Evolutionary conservation across 2,113 vertebrate genomes (phyloP).

Genomic region (Nyctibius bracteatus): DNA sequence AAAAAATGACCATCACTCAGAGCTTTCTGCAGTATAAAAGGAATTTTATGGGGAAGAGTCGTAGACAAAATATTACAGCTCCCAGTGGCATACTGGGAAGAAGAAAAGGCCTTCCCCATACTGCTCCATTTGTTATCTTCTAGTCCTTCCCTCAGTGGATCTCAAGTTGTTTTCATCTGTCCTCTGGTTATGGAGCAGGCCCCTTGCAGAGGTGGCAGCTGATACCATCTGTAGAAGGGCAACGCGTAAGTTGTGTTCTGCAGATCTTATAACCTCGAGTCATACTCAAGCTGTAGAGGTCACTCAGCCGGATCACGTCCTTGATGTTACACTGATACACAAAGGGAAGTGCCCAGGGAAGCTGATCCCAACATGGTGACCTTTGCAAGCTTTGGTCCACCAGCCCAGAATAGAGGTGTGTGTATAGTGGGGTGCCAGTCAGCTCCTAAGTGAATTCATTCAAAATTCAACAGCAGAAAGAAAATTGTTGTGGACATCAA

Average conservation of each 20-base stretch:
- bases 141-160: not conserved
- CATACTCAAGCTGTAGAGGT: not conserved
- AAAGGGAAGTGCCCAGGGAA: not conserved
- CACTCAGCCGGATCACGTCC: not conserved
- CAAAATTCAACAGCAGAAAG: conserved; percentile 4
- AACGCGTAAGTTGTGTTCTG: not conserved
- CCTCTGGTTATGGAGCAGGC: not conserved
- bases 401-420: not conserved
- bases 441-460: not conserved
- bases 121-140: not conserved
- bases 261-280: not conserved
- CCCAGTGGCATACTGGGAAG: not conserved
- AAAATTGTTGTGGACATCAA: not conserved
- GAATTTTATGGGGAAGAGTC: not conserved
- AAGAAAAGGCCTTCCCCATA: not conserved
- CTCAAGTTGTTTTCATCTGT: not conserved
- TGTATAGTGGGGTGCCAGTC: not conserved
- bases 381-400: not conserved
- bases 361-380: not conserved
- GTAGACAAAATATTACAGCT: not conserved
- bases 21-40: not conserved
- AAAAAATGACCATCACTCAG: not conserved
- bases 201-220: not conserved
- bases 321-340: not conserved
- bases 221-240: not conserved